Evolutionary conservation across 2,888 invertebrate species (phyloP).

Genomic region (Chrysopilus asiliformis): DNA sequence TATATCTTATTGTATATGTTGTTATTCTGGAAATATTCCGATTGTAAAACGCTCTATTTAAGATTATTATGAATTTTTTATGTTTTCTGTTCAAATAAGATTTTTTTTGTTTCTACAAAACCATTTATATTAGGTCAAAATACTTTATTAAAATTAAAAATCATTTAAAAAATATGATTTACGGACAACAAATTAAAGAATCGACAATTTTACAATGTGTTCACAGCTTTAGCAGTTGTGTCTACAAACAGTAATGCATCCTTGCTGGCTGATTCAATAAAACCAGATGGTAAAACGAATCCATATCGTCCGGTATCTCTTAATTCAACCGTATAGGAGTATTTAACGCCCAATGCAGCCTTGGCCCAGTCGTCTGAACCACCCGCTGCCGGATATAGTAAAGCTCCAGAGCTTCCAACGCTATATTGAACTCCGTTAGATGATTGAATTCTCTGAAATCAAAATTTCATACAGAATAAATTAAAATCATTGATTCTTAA

Average conservation of each 20-base stretch:
- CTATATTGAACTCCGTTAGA: constrained; percentile 51
- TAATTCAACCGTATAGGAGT: constrained; percentile 79
- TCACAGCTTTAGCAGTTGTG: constrained; percentile 44
- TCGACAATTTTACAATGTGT: constrained; percentile 11
- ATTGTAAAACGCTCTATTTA: too few relatives aligned
- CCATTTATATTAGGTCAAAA: too few relatives aligned
- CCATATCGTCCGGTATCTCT: constrained; percentile 74
- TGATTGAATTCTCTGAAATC: too few relatives aligned
- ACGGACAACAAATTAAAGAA: not conserved
- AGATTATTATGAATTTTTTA: too few relatives aligned
- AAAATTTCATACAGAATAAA: too few relatives aligned
- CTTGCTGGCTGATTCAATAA: constrained; percentile 60
- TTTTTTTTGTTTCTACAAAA: too few relatives aligned
- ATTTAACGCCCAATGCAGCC: constrained; percentile 65
- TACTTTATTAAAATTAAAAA: too few relatives aligned
- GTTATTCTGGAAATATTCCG: too few relatives aligned
- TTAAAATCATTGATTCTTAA: too few relatives aligned
- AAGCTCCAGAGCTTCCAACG: constrained; percentile 64
- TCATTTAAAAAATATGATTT: not conserved
- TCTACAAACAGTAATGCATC: constrained; percentile 62
- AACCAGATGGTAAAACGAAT: constrained; percentile 69
- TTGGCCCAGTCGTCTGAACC: constrained; percentile 90
- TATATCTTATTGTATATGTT: too few relatives aligned
- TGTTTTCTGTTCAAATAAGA: too few relatives aligned
- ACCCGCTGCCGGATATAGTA: constrained; percentile 66